Conservation (phyloP, 2,113 vertebrate species). For the Rhombomys opimus region DNA sequence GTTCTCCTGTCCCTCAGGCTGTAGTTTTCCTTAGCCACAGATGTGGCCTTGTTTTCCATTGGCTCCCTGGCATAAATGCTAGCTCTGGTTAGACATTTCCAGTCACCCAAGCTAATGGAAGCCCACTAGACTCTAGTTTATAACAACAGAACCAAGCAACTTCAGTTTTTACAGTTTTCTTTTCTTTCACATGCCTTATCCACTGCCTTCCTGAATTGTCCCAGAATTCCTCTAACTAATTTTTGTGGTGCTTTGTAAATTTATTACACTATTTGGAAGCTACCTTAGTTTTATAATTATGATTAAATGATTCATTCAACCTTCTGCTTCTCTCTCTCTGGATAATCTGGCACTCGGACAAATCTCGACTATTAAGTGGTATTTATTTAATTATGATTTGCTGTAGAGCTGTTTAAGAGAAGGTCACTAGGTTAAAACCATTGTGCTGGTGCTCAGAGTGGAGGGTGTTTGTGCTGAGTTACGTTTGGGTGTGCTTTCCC, state of each 20-base stretch:
- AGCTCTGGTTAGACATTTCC: neutral
- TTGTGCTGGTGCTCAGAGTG: conserved; percentile 69
- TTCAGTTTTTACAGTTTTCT: neutral
- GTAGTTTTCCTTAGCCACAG: neutral
- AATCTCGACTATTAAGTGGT: conserved; percentile 78
- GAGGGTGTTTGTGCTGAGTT: conserved; percentile 66
- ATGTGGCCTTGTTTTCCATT: neutral
- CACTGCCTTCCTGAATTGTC: neutral
- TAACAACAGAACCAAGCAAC: neutral
- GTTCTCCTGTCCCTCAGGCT: neutral
- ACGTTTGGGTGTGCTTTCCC: conserved; percentile 61
- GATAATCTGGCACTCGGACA: conserved; percentile 76
- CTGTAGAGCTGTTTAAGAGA: conserved; percentile 82
- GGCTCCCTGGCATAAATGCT: neutral
- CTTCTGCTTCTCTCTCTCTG: conserved; percentile 77
- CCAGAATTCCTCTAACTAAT: conserved; percentile 35
- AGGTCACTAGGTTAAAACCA: conserved; percentile 81
- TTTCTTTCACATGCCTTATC: neutral
- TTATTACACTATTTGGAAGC: conserved; percentile 82
- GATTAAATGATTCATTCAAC: conserved; percentile 76
- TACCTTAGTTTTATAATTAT: conserved; percentile 83
- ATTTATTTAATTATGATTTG: conserved; percentile 86
- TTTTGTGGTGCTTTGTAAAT: conserved; percentile 74
- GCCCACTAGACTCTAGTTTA: neutral
- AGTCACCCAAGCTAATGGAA: neutral